phyloP scores from a whole-genome alignment of 2,113 vertebrate genomes.

The Tyto alba region DNA sequence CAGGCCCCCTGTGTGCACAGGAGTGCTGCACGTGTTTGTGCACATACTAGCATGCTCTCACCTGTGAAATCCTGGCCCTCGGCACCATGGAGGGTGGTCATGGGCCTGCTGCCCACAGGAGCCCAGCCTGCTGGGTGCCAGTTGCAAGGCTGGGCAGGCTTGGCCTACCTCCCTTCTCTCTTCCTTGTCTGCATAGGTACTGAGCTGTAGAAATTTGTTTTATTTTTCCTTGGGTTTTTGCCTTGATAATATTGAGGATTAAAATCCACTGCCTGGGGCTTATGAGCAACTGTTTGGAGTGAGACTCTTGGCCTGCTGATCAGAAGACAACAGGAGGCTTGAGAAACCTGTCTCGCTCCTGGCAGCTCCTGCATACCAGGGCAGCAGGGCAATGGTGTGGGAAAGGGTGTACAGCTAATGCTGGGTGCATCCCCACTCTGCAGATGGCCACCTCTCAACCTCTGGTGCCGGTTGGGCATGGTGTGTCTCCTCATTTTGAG shows the following conservation, averaged over 20 bases:
- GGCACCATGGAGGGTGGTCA: neutral
- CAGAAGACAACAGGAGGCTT: neutral
- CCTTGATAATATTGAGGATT: neutral
- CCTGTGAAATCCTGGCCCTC: rapidly evolving
- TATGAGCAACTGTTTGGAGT: neutral
- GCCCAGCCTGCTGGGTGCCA: neutral
- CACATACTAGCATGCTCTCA: neutral
- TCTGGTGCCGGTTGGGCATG: neutral
- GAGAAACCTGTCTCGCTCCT: neutral
- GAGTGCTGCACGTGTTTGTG: neutral
- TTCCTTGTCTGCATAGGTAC: neutral
- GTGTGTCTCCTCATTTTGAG: neutral
- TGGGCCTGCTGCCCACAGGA: rapidly evolving
- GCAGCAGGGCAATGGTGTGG: neutral
- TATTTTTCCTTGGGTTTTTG: neutral
- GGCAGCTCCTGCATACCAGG: neutral
- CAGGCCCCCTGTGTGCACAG: rapidly evolving
- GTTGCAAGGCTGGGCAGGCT: rapidly evolving
- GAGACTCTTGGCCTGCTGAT: neutral
- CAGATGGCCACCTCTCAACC: neutral
- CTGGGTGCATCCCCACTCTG: neutral
- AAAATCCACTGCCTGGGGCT: neutral
- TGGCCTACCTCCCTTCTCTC: neutral
- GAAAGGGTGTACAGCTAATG: neutral
- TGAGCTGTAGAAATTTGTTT: neutral